These are phyloP conservation scores for Vanacampus margaritifer DNA, from an alignment of 2,113 vertebrate genomes.

Conservation along the genomic window DNA sequence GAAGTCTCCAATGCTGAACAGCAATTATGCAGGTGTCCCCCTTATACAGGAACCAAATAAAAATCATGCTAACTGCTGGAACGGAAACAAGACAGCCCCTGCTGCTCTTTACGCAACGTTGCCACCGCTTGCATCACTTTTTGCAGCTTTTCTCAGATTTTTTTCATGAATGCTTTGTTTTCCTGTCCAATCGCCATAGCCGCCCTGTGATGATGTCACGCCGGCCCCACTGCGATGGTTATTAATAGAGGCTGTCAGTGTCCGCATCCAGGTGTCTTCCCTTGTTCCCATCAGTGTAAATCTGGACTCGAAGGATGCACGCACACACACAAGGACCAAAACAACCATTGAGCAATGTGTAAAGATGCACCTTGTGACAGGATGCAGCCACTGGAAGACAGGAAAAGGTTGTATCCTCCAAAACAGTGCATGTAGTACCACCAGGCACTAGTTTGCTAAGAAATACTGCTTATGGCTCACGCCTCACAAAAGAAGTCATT, in stretches of 20 bases:
- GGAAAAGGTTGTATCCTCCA: slow-evolving; percentile 65
- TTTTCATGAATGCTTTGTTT: slow-evolving; percentile 61
- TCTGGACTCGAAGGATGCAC: slow-evolving; percentile 54
- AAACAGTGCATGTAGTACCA: slow-evolving; percentile 32
- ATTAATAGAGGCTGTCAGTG: slow-evolving; percentile 65
- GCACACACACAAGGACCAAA: slow-evolving; percentile 21
- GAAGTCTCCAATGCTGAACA: background rate
- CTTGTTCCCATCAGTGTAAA: slow-evolving; percentile 67
- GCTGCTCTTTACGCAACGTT: background rate
- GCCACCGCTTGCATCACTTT: slow-evolving; percentile 5
- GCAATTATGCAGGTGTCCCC: background rate
- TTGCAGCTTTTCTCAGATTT: slow-evolving; percentile 59
- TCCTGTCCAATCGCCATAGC: slow-evolving; percentile 54
- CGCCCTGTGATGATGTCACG: slow-evolving; percentile 67
- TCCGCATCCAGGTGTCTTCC: slow-evolving; percentile 73
- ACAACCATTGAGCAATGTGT: slow-evolving; percentile 29
- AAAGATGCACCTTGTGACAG: slow-evolving; percentile 64
- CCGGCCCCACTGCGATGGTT: slow-evolving; percentile 53
- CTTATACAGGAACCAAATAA: background rate
- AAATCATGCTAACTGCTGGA: background rate
- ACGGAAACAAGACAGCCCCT: background rate
- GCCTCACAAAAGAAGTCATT: background rate
- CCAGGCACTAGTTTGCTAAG: slow-evolving; percentile 11
- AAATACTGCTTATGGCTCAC: background rate
- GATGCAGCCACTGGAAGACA: slow-evolving; percentile 66